Percentiles rank a stretch among this genome's conserved stretches.
Evolutionary conservation across 2,888 invertebrate genomes (phyloP).

Genomic region (Stenichneumon culpator): DNA sequence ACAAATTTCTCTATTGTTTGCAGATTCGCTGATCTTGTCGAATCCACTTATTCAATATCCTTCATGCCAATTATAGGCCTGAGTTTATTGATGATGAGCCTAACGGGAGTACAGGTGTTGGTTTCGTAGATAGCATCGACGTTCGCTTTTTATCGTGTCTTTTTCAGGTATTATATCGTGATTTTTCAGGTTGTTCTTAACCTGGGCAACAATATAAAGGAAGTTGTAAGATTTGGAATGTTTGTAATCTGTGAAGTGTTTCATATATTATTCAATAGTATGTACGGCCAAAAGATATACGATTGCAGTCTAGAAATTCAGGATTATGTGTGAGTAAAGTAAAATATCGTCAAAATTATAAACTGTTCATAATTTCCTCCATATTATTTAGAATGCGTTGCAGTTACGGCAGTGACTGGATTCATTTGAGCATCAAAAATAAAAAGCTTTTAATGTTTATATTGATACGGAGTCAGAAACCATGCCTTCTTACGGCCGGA

Average conservation of each 20-base stretch:
- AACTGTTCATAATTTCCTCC: too few species aligned
- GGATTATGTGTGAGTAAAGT: too few species aligned
- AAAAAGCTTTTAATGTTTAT: background rate
- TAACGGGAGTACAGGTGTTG: background rate
- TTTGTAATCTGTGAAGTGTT: too few species aligned
- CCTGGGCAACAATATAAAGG: too few species aligned
- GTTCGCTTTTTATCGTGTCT: too few species aligned
- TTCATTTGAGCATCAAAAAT: background rate
- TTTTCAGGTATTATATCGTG: too few species aligned
- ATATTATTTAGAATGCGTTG: background rate
- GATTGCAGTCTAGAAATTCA: background rate
- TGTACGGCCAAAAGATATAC: too few species aligned
- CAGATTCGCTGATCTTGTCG: background rate
- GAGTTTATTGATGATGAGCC: background rate
- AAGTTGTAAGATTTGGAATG: too few species aligned
- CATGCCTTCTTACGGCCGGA: background rate
- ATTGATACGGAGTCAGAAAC: background rate
- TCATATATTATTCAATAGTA: too few species aligned
- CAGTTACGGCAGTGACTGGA: background rate
- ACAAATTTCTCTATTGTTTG: background rate
- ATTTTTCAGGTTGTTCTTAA: too few species aligned
- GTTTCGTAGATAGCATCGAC: too few species aligned
- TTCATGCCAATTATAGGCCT: background rate
- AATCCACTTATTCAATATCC: background rate
- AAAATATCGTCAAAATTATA: too few species aligned